A percentile compares a stretch with the other conserved stretches of the same genome.
Conservation (phyloP, 2,888 invertebrate species). For the Mellilla xanthometata region DNA sequence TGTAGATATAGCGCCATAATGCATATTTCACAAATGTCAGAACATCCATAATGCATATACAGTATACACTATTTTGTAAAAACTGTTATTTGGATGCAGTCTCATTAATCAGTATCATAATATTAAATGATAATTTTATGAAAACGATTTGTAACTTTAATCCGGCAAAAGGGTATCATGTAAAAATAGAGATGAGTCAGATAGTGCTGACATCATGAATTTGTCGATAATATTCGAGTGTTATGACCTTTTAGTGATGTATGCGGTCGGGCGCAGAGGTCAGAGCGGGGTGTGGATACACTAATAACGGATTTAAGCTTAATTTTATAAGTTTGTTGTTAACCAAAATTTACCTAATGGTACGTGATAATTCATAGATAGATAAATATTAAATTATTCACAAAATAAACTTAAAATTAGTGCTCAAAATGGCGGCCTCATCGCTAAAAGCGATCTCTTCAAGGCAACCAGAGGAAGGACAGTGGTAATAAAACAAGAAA, state of each 20-base stretch:
- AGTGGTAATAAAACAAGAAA: too few species aligned
- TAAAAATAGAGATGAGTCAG: constrained; percentile 63
- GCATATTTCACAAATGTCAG: constrained; percentile 16
- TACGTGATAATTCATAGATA: too few species aligned
- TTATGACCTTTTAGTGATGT: constrained; percentile 73
- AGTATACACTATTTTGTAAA: constrained; percentile 5
- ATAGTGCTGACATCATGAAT: constrained; percentile 68
- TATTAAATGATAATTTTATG: constrained; percentile 1
- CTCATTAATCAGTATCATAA: constrained; percentile 19
- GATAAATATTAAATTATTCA: too few species aligned
- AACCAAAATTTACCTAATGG: too few species aligned
- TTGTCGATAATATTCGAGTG: constrained; percentile 61
- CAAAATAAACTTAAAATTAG: too few species aligned
- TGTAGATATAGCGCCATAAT: constrained; percentile 8
- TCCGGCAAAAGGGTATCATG: constrained; percentile 32
- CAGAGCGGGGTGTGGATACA: constrained; percentile 44
- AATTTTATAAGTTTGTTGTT: too few species aligned
- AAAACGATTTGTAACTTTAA: constrained; percentile 11
- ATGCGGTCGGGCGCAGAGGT: constrained; percentile 65
- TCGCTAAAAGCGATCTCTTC: too few species aligned
- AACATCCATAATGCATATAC: constrained; percentile 4
- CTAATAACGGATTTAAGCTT: constrained; percentile 27
- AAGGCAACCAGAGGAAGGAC: too few species aligned
- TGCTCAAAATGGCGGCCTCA: too few species aligned
- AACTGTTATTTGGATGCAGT: constrained; percentile 3